Conservation (phyloP, 1,140 invertebrate genomes). For the Akabosia matsudoensis region DNA sequence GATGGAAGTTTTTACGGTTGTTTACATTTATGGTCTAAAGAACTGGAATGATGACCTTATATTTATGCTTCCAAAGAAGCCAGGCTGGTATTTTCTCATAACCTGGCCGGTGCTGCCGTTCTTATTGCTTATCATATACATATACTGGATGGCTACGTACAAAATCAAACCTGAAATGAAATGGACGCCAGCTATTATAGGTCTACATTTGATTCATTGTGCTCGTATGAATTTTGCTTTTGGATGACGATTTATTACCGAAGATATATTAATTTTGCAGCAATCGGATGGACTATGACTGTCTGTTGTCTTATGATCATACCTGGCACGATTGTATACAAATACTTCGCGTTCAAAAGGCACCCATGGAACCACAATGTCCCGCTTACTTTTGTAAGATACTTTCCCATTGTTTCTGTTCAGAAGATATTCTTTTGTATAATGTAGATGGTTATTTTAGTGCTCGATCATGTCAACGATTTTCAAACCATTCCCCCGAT, state of each 20-base stretch:
- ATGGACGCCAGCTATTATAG: not conserved
- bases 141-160: not conserved
- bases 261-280: not conserved
- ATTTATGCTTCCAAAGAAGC: not conserved
- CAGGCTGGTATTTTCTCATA: not conserved
- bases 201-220: too few relatives aligned
- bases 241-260: too few relatives aligned
- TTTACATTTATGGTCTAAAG: not conserved
- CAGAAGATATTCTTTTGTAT: too few relatives aligned
- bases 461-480: not conserved
- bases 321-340: not conserved
- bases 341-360: not conserved
- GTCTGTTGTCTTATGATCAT: not conserved
- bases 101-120: not conserved
- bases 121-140: not conserved
- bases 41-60: constrained; percentile 1
- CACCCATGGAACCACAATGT: not conserved
- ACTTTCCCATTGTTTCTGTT: not conserved
- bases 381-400: not conserved
- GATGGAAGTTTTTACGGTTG: not conserved
- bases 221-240: too few relatives aligned
- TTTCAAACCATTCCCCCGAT: not conserved
- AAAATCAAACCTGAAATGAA: not conserved
- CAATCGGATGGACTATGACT: not conserved
- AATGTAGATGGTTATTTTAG: too few relatives aligned